Evolutionary conservation across 2,888 invertebrate species (phyloP).

Genomic region (Pelosia muscerda): DNA sequence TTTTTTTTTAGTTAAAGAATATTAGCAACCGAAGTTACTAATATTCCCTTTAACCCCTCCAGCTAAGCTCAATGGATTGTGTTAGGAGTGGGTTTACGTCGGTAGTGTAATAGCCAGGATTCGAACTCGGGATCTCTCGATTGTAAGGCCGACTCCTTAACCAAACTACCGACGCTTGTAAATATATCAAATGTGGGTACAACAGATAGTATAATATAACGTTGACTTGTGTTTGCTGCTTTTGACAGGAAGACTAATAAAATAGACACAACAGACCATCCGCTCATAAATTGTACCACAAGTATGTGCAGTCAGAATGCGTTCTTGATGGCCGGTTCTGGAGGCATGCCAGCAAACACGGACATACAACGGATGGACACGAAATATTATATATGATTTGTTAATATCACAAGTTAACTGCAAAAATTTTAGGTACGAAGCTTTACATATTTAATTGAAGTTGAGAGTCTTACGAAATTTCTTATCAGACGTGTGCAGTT

Average conservation of each 20-base stretch:
- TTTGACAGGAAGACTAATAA: conserved; percentile 13
- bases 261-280: conserved; percentile 3
- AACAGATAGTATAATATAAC: not conserved
- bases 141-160: too few relatives aligned
- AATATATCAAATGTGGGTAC: too few relatives aligned
- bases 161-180: too few relatives aligned
- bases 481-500: not conserved
- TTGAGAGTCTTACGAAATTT: not conserved
- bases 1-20: too few relatives aligned
- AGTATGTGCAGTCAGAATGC: conserved; percentile 30
- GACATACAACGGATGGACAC: conserved; percentile 47
- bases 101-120: too few relatives aligned
- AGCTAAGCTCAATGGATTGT: too few relatives aligned
- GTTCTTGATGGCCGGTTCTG: conserved; percentile 27
- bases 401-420: conserved; percentile 30
- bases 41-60: too few relatives aligned
- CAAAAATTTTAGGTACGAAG: not conserved
- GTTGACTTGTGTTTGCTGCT: not conserved
- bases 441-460: not conserved
- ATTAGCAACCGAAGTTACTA: too few relatives aligned
- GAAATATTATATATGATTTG: conserved; percentile 48
- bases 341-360: conserved; percentile 34
- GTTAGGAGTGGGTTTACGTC: too few relatives aligned
- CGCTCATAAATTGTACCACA: conserved; percentile 19
- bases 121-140: too few relatives aligned